Evolutionary conservation across 2,888 invertebrate species (phyloP).

Genomic region (Auanema sp.): DNA sequence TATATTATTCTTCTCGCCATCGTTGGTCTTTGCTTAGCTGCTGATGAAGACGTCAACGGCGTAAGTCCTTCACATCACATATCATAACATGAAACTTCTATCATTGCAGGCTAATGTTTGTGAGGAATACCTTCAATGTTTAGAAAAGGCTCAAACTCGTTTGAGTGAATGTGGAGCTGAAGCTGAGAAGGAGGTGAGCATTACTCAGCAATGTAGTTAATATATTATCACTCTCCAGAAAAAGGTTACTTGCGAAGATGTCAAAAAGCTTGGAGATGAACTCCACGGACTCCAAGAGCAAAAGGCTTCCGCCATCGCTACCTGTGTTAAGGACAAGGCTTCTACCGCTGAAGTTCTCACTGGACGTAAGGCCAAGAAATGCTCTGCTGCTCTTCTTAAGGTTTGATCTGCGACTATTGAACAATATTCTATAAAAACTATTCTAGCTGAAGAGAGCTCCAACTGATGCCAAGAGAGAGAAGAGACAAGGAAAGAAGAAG

Average conservation of each 20-base stretch:
- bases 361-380: conserved; percentile 17
- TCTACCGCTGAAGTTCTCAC: conserved; percentile 10
- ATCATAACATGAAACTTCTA: too few relatives aligned
- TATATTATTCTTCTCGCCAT: too few relatives aligned
- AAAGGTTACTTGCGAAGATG: conserved; percentile 18
- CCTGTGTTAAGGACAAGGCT: conserved; percentile 16
- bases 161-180: conserved; percentile 16
- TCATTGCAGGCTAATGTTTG: conserved; percentile 15
- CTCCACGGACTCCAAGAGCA: conserved; percentile 14
- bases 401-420: conserved; percentile 2
- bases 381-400: conserved; percentile 17
- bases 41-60: too few relatives aligned
- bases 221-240: conserved; percentile 11
- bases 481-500: conserved; percentile 22
- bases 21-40: too few relatives aligned
- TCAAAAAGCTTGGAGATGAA: conserved; percentile 14
- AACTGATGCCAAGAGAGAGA: conserved; percentile 14
- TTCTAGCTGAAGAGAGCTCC: background rate
- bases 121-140: conserved; percentile 15
- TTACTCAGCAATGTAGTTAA: background rate
- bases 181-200: conserved; percentile 12
- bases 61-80: too few relatives aligned
- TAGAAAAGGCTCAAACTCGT: conserved; percentile 19
- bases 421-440: background rate
- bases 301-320: conserved; percentile 10